Evolutionary conservation across 2,113 vertebrate genomes (phyloP).

Genomic region (Melospiza georgiana): DNA sequence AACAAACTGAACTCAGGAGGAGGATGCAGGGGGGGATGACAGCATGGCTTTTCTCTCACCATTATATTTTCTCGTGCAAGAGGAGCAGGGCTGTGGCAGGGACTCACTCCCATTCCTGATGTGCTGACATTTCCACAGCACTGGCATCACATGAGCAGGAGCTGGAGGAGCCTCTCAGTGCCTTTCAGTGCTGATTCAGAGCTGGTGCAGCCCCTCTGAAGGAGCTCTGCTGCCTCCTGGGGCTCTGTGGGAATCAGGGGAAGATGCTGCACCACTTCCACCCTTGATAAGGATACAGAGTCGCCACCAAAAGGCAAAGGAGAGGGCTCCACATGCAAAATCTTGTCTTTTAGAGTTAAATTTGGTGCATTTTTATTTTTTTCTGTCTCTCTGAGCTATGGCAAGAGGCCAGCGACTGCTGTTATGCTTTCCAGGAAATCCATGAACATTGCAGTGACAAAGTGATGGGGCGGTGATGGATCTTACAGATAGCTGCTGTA

Average conservation of each 20-base stretch:
- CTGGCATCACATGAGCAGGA: background rate
- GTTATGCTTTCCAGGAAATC: conserved; percentile 17
- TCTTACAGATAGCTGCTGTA: background rate
- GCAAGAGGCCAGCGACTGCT: background rate
- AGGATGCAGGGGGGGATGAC: background rate
- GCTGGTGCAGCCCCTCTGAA: rapidly evolving
- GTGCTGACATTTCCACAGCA: background rate
- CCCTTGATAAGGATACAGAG: background rate
- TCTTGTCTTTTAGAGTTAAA: background rate
- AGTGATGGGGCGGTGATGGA: background rate
- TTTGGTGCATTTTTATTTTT: background rate
- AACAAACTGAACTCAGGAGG: background rate
- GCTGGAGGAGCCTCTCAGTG: background rate
- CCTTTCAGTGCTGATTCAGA: background rate
- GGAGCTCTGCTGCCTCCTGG: background rate
- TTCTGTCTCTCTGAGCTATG: background rate
- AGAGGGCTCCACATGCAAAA: background rate
- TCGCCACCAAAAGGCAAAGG: background rate
- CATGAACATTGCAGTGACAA: background rate
- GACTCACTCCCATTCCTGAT: rapidly evolving
- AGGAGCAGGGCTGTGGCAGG: background rate
- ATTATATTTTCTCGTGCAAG: rapidly evolving
- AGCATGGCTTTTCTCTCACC: background rate
- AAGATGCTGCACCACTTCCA: background rate
- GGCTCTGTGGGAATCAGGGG: background rate